These are phyloP conservation scores for Drosophila subsilvestris DNA, from an alignment of 2,888 invertebrate species.

Conservation along the genomic window DNA sequence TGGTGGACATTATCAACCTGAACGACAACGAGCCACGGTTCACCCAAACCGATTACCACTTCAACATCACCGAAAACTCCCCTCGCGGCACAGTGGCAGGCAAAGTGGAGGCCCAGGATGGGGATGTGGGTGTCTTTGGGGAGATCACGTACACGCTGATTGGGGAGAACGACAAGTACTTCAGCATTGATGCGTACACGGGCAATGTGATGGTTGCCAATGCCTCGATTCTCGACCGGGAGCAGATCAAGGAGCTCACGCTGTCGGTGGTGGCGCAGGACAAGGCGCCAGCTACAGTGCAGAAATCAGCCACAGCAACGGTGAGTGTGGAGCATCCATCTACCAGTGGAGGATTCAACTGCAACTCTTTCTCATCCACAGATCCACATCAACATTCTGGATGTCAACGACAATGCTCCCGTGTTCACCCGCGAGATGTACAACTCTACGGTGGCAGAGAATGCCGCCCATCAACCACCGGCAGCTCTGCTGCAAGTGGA, in stretches of 20 bases:
- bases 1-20: slow-evolving; percentile 91
- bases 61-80: slow-evolving; percentile 90
- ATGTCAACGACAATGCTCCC: slow-evolving; percentile 96
- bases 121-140: slow-evolving; percentile 92
- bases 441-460: slow-evolving; percentile 92
- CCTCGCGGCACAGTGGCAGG: slow-evolving; percentile 89
- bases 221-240: slow-evolving; percentile 91
- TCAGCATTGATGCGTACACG: slow-evolving; percentile 88
- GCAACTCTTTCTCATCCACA: slow-evolving; percentile 70
- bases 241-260: slow-evolving; percentile 88
- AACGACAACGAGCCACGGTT: slow-evolving; percentile 95
- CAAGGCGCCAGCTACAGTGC: slow-evolving; percentile 88
- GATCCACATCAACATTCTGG: slow-evolving; percentile 90
- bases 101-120: slow-evolving; percentile 90
- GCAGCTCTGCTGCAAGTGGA: slow-evolving; percentile 92
- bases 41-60: slow-evolving; percentile 88
- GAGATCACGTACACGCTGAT: slow-evolving; percentile 90
- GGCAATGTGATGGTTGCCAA: slow-evolving; percentile 92
- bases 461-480: slow-evolving; percentile 91
- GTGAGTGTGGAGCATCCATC: slow-evolving; percentile 83
- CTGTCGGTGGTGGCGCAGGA: slow-evolving; percentile 93
- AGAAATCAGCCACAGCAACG: slow-evolving; percentile 90
- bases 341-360: background rate
- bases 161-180: slow-evolving; percentile 90
- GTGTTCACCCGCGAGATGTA: slow-evolving; percentile 91